Evolutionary conservation across 2,888 invertebrate genomes (phyloP), one percentile per base, ranked within the genome.

Genomic region (Lucinisca nassula): DNA sequence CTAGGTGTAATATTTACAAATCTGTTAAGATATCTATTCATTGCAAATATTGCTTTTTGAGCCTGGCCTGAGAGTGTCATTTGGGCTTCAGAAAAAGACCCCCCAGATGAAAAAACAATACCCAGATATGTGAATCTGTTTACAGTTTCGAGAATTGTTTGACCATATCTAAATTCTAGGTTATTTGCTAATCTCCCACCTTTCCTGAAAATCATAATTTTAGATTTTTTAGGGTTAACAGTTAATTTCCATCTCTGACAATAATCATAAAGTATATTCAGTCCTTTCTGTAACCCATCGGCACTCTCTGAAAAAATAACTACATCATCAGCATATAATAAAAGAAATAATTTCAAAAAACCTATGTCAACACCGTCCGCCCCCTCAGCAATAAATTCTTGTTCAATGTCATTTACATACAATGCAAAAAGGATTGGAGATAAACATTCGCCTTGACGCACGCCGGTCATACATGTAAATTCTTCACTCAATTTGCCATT

Each of bases 21-120:
- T 51, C 72, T 70, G 10, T 70, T 70, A n/a, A 51, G 10, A 30
- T 79, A 67, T 70, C 49, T 49, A 72, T 79, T 70, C n/a, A 79
- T 10, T 45, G 72, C 40, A n/a, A 61, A 70, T 35, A 49, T 79
- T 17, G 51, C 38, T 21, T 24, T 70, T n/a, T 45, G 45, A 12
- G 45, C 45, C 17, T 45, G 45, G 17, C 45, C 45, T 12, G 45
- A 45, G 10, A 45, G 51, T 72, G 14, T 70, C 70, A 35, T 49
- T 51, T n/a, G 37, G n/a, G 75, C 45, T 12, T 77, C 49, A 45
- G 27, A n/a, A 55, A 55, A 55, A 35, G 32, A 70, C 21, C 67
- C 49, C n/a, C n/a, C 32, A 4, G n/a, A 30, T 14, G 40, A 30
- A 4, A 79, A 21, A 32, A 79, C 79, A n/a, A 67, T 24, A 21